These are phyloP conservation scores for Deroptyus accipitrinus DNA, from an alignment of 2,113 vertebrate species.

Conservation along the genomic window DNA sequence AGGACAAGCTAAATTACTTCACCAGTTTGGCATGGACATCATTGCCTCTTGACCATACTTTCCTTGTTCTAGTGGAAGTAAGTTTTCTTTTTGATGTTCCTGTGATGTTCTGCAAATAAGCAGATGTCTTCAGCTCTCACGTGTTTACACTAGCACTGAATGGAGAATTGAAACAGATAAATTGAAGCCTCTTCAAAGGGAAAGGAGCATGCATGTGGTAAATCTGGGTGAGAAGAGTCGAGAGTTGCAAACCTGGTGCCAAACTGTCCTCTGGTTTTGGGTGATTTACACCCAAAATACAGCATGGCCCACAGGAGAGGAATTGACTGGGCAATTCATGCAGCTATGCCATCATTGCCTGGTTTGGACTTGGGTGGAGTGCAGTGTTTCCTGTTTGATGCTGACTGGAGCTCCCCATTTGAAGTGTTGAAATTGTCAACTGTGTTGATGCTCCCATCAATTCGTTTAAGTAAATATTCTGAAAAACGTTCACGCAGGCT, in stretches of 20 bases:
- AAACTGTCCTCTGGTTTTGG: neutral
- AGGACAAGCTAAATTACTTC: neutral
- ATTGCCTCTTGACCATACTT: neutral
- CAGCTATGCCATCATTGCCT: rapidly evolving
- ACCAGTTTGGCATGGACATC: too few species aligned
- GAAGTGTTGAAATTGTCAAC: neutral
- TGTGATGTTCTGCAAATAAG: neutral
- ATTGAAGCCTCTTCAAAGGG: neutral
- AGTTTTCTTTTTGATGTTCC: neutral
- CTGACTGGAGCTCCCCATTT: neutral
- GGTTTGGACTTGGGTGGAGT: neutral
- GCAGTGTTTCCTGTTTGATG: rapidly evolving
- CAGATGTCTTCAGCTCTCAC: neutral
- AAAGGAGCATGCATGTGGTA: neutral
- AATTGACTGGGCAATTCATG: neutral
- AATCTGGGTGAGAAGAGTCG: neutral
- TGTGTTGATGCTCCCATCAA: neutral
- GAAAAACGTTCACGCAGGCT: neutral
- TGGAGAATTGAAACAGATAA: neutral
- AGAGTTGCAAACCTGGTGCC: neutral
- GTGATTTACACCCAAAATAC: neutral
- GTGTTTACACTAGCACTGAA: neutral
- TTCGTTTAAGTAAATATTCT: neutral
- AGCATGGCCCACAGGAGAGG: neutral
- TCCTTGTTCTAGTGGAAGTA: neutral